Conservation (phyloP, 1,140 invertebrate genomes). For the Hycleus cichorii region DNA sequence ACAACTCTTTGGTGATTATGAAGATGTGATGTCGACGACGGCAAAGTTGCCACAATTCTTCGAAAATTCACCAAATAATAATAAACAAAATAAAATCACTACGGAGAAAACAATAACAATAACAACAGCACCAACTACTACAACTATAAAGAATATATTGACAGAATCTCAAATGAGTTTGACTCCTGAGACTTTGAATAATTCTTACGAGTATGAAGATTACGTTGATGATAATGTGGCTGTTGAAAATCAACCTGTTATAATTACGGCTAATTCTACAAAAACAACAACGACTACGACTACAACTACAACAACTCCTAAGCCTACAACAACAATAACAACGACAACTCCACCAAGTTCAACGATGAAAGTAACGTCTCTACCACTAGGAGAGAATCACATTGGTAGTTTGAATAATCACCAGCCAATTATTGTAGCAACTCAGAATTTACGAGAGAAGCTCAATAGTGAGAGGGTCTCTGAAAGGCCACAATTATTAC, state of each 20-base stretch:
- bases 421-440: constrained; percentile 35
- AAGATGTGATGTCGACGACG: constrained; percentile 29
- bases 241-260: constrained; percentile 25
- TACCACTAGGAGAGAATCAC: constrained; percentile 39
- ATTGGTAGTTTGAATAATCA: constrained; percentile 19
- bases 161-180: constrained; percentile 27
- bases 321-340: constrained; percentile 10
- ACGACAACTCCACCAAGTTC: constrained; percentile 10
- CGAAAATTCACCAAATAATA: constrained; percentile 18
- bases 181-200: constrained; percentile 1
- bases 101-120: constrained; percentile 3
- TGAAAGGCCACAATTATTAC: constrained; percentile 17
- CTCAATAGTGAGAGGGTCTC: constrained; percentile 37
- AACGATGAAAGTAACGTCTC: constrained; percentile 34
- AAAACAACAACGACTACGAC: constrained; percentile 28
- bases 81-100: constrained; percentile 4
- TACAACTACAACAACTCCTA: constrained; percentile 10
- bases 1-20: constrained; percentile 38
- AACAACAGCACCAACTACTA: background rate
- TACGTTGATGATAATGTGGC: constrained; percentile 29
- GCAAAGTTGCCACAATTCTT: constrained; percentile 17
- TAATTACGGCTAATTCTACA: constrained; percentile 1
- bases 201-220: constrained; percentile 33
- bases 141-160: constrained; percentile 23
- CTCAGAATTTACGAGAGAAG: constrained; percentile 36